A percentile compares a stretch with the other conserved stretches of the same genome.
These are phyloP conservation scores for Chrysolina oricalcia DNA, from an alignment of 2,888 invertebrate species.

Conservation along the genomic window DNA sequence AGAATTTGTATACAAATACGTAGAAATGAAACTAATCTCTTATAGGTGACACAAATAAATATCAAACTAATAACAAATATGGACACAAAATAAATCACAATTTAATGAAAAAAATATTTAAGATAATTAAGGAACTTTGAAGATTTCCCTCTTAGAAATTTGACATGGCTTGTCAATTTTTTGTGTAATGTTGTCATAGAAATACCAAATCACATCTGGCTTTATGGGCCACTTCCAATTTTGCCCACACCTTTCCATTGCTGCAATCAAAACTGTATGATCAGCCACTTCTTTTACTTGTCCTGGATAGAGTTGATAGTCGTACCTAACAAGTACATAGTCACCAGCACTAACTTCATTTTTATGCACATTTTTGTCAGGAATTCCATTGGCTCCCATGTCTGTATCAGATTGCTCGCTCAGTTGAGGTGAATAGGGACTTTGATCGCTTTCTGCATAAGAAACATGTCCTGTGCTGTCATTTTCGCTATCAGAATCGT, in stretches of 20 bases:
- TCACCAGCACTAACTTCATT: slow-evolving; percentile 30
- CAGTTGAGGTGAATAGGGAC: slow-evolving; percentile 39
- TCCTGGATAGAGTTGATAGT: slow-evolving; percentile 42
- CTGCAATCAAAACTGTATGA: slow-evolving; percentile 41
- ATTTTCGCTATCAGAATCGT: neutral
- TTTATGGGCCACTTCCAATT: slow-evolving; percentile 39
- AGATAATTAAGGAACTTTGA: slow-evolving; percentile 19
- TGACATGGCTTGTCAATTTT: slow-evolving; percentile 33
- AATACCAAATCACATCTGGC: slow-evolving; percentile 37
- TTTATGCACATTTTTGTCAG: slow-evolving; percentile 25
- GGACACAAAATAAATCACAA: no score
- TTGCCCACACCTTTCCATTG: slow-evolving; percentile 49
- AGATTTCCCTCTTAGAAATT: slow-evolving; percentile 34
- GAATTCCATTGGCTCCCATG: slow-evolving; percentile 27
- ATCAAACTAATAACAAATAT: neutral
- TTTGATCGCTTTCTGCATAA: slow-evolving; percentile 43
- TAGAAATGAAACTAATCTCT: no score
- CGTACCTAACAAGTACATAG: slow-evolving; percentile 38
- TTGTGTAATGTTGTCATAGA: slow-evolving; percentile 31
- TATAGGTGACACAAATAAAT: slow-evolving; percentile 10
- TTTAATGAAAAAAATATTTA: no score
- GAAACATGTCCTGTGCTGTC: slow-evolving; percentile 33
- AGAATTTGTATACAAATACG: no score
- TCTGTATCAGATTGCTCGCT: slow-evolving; percentile 27
- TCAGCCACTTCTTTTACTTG: slow-evolving; percentile 35